phyloP scores from a whole-genome alignment of 2,888 invertebrate genomes.

The Heliconius aoede region DNA sequence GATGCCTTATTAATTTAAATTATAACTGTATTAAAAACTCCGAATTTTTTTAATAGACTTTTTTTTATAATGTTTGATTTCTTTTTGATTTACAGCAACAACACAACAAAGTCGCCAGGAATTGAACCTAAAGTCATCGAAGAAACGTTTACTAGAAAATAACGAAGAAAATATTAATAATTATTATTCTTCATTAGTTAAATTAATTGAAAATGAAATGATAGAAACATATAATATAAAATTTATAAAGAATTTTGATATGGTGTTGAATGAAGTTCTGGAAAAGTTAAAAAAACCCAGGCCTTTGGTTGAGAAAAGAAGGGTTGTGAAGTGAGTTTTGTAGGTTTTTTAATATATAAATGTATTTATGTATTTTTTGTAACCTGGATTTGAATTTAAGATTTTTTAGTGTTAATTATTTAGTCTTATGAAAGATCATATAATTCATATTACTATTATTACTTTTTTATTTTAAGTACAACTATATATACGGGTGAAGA shows the following conservation, averaged over 20 bases:
- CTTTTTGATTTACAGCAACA: slow-evolving; percentile 43
- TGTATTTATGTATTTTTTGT: too few species aligned
- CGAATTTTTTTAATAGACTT: not conserved
- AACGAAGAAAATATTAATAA: slow-evolving; percentile 45
- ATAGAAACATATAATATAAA: slow-evolving; percentile 48
- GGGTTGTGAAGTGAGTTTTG: slow-evolving; percentile 64
- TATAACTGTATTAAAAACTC: too few species aligned
- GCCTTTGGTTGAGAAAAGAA: slow-evolving; percentile 65
- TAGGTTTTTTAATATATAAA: not conserved
- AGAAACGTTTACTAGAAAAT: slow-evolving; percentile 12
- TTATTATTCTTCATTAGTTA: slow-evolving; percentile 60
- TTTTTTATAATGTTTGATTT: not conserved
- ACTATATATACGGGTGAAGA: too few species aligned
- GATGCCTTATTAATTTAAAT: too few species aligned
- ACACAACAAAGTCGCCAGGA: slow-evolving; percentile 55
- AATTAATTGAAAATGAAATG: slow-evolving; percentile 60
- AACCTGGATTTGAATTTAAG: too few species aligned
- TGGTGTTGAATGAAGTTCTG: slow-evolving; percentile 53
- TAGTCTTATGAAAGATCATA: too few species aligned
- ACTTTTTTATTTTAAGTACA: too few species aligned
- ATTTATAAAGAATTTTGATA: slow-evolving; percentile 45
- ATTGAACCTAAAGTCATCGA: slow-evolving; percentile 61
- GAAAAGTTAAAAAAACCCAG: slow-evolving; percentile 61
- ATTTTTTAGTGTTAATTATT: too few species aligned
- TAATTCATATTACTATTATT: too few species aligned